Conservation (phyloP, 2,888 invertebrate genomes). For the Charanyca ferruginea region DNA sequence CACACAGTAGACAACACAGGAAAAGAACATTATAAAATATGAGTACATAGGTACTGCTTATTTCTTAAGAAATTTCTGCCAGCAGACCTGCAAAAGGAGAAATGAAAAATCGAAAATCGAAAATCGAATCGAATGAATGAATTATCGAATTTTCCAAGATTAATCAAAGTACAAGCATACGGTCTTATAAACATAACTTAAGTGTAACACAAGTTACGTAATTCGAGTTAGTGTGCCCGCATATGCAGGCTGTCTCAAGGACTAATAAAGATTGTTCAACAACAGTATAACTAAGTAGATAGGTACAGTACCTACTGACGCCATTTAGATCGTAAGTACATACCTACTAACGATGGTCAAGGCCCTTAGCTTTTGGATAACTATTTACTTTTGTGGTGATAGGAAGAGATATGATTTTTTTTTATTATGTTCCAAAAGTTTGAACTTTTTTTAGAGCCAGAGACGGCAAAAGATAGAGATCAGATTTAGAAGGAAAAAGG, state of each 20-base stretch:
- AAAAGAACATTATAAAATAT: no score
- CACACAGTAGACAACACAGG: no score
- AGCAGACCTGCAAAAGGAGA: no score
- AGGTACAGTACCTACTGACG: neutral
- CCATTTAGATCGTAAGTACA: neutral
- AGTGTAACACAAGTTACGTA: conserved; percentile 33
- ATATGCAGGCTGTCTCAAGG: conserved; percentile 53
- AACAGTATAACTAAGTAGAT: neutral
- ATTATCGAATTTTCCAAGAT: conserved; percentile 34
- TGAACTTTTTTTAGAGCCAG: no score
- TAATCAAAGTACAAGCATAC: conserved; percentile 18
- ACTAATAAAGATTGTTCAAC: conserved; percentile 50
- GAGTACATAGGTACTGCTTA: no score
- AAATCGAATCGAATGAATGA: no score
- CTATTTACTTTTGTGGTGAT: conserved; percentile 2
- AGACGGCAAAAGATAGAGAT: no score
- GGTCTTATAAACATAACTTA: neutral
- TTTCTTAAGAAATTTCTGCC: no score
- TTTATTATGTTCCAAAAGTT: no score
- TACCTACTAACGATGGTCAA: neutral
- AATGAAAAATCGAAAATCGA: no score
- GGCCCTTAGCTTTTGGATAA: neutral
- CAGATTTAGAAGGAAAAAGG: no score
- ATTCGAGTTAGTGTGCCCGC: conserved; percentile 43
- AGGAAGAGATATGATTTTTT: no score